phyloP scores from a whole-genome alignment of 2,797 vertebrate genomes.

The Lindbergichthys nudifrons region DNA sequence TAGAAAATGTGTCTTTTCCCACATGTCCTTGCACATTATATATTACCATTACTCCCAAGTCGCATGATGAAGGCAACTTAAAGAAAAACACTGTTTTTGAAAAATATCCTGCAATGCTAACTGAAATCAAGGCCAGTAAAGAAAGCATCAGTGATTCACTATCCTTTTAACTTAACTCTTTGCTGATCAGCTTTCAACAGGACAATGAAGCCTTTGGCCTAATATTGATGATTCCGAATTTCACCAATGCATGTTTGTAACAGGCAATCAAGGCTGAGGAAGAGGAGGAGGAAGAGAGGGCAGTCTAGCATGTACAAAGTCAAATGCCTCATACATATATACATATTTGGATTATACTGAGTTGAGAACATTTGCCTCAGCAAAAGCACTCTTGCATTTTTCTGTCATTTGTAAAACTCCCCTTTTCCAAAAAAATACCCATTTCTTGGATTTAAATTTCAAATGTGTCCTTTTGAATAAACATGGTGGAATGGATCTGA shows the following conservation, averaged over 20 bases:
- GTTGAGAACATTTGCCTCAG: constrained; percentile 36
- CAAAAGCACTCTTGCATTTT: constrained; percentile 35
- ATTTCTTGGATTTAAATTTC: constrained; percentile 55
- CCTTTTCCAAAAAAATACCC: constrained; percentile 17
- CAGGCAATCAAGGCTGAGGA: constrained; percentile 20
- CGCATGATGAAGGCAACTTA: constrained; percentile 4
- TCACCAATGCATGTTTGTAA: constrained; percentile 17
- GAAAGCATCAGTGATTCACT: constrained; percentile 15
- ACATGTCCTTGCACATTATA: constrained; percentile 25
- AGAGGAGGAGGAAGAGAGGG: not conserved
- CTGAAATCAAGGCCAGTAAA: constrained; percentile 31
- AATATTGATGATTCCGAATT: constrained; percentile 19
- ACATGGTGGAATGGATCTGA: constrained; percentile 37
- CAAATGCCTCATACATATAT: constrained; percentile 61
- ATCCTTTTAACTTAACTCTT: constrained; percentile 10
- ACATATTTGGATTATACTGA: constrained; percentile 29
- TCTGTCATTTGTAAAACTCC: constrained; percentile 39
- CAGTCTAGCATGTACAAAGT: constrained; percentile 17
- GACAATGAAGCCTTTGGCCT: constrained; percentile 19
- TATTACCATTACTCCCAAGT: constrained; percentile 28
- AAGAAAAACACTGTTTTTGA: constrained; percentile 5
- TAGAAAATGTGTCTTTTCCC: constrained; percentile 55
- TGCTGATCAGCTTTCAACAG: constrained; percentile 21
- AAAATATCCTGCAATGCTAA: constrained; percentile 38
- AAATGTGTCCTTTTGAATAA: constrained; percentile 40